A percentile compares a stretch with the other conserved stretches of the same genome.
These are phyloP conservation scores for Sinocyclocheilus rhinocerous DNA, from an alignment of 2,113 vertebrate species.

Conservation along the genomic window DNA sequence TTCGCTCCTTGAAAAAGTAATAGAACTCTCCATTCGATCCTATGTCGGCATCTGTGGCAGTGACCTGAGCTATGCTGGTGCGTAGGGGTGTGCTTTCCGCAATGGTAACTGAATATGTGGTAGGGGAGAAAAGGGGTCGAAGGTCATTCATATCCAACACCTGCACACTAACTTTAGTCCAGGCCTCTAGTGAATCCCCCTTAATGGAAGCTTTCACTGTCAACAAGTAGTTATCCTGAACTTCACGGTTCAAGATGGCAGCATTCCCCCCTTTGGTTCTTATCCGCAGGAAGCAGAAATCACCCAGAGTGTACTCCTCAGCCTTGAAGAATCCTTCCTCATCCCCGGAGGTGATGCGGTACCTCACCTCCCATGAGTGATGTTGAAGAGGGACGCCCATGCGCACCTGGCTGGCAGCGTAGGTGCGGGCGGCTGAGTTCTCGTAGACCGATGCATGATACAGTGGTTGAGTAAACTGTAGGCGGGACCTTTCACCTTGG, in stretches of 20 bases:
- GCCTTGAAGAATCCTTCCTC: slow-evolving; percentile 98
- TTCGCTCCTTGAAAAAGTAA: slow-evolving; percentile 95
- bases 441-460: slow-evolving; percentile 94
- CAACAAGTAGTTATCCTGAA: slow-evolving; percentile 94
- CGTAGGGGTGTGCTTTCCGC: slow-evolving; percentile 93
- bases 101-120: slow-evolving; percentile 94
- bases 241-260: slow-evolving; percentile 95
- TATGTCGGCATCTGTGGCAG: slow-evolving; percentile 94
- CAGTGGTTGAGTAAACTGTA: slow-evolving; percentile 87
- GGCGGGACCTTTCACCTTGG: slow-evolving; percentile 74
- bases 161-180: slow-evolving; percentile 94
- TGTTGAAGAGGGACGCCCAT: slow-evolving; percentile 90
- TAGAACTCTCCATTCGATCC: slow-evolving; percentile 99
- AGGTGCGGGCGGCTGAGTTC: slow-evolving; percentile 96
- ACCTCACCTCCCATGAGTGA: slow-evolving; percentile 94
- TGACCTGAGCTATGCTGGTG: slow-evolving; percentile 97
- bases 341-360: slow-evolving; percentile 92
- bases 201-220: slow-evolving; percentile 91
- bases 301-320: slow-evolving; percentile 91
- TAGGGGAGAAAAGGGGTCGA: slow-evolving; percentile 97
- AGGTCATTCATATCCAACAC: slow-evolving; percentile 98
- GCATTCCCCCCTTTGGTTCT: slow-evolving; percentile 98
- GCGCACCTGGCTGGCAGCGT: slow-evolving; percentile 85
- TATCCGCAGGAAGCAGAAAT: slow-evolving; percentile 97
- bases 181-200: slow-evolving; percentile 91